Base-by-base conservation (phyloP, 2,888 invertebrate genomes). In the Odontocolon sp. region DNA sequence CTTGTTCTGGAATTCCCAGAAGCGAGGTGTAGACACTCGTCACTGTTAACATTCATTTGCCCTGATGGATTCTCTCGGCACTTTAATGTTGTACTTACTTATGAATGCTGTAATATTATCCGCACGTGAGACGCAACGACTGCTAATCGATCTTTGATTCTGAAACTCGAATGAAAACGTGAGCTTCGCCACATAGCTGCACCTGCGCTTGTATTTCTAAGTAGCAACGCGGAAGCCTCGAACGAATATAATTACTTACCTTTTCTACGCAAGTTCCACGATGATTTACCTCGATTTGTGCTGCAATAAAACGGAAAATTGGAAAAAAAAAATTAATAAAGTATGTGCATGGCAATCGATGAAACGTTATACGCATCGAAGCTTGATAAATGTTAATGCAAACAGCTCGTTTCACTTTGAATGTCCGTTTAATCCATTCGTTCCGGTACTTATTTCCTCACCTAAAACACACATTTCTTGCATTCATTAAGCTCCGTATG, bases 151-250 rank as follows among this genome's bases (percentile, higher is more conserved):
- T 68, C 33, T 38, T 38, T 36, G 47, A 31, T 40, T n/a, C 26
- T 33, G n/a, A 16, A 11, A n/a, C n/a, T 11, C 11, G 8, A 14
- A 9, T n/a, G 16, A 2, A n/a, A 47, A 47, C 11, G 14, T 31
- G 21, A 33, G 18, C 38, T 64, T 38, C n/a, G n/a, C n/a, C n/a
- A n/a, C n/a, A n/a, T n/a, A n/a, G n/a, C n/a, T n/a, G n/a, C 28
- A 31, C 6, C 3, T 21, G 6, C 11, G 21, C 8, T 14, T 61
- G 23, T 40, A 28, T n/a, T 72, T 59, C 50, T 38, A 23, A 40
- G 64, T 64, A 31, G 38, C 14, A 57, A 57, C 11, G n/a, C 40
- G 59, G 69, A 69, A 69, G 28, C 50, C 14, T 16, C 28, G 38
- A 28, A 23, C 11, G 9, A 14, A 36, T 59, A 59, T 50, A 38